Conservation (phyloP, 2,888 invertebrate genomes). For the Microplitis manilae region DNA sequence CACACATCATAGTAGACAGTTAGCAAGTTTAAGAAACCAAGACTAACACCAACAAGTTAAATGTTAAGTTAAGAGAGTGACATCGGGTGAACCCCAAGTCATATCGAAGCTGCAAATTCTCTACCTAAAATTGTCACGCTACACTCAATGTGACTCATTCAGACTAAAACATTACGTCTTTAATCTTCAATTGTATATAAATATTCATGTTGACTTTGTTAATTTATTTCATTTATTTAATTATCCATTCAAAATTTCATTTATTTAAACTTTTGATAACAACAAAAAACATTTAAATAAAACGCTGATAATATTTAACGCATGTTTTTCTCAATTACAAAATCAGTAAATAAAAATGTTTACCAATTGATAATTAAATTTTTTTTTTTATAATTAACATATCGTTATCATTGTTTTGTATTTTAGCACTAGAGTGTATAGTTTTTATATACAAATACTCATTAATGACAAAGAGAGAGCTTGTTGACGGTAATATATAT, state of each 20-base stretch:
- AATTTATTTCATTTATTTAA: background rate
- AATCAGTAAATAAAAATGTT: background rate
- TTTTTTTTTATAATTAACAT: background rate
- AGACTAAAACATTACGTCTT: background rate
- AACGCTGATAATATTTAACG: background rate
- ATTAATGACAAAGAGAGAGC: background rate
- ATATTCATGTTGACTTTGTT: background rate
- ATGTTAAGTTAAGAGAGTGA: slow-evolving; percentile 11
- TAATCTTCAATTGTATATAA: background rate
- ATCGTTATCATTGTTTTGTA: background rate
- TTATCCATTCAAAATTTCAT: background rate
- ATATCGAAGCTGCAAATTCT: slow-evolving; percentile 1
- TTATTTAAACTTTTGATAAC: no score
- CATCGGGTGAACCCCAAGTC: slow-evolving; percentile 6
- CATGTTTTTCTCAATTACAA: background rate
- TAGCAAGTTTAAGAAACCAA: background rate
- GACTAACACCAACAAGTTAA: background rate
- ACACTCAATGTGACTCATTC: background rate
- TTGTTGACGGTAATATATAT: background rate
- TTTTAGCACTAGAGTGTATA: background rate
- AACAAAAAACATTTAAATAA: background rate
- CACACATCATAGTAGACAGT: background rate
- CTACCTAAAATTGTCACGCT: slow-evolving; percentile 3
- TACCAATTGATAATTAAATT: background rate
- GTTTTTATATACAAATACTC: background rate